phyloP scores from a whole-genome alignment of 1,140 invertebrate genomes.

The Penaeus indicus region DNA sequence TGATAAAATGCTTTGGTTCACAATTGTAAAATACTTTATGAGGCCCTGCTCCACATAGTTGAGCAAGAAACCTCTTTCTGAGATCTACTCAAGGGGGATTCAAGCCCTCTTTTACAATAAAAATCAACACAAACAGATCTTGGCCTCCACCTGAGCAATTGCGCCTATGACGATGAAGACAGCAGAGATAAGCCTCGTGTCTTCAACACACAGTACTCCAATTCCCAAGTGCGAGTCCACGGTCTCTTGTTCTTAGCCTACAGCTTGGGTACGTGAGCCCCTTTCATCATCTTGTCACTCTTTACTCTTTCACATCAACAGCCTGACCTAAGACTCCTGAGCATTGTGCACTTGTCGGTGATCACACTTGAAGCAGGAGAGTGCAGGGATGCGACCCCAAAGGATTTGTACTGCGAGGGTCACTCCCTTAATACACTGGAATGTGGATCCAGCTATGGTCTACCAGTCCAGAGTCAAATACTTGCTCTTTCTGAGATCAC shows the following conservation, averaged over 20 bases:
- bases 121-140: conserved; percentile 38
- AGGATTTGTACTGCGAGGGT: conserved; percentile 62
- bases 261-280: conserved; percentile 43
- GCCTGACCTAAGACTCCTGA: conserved; percentile 56
- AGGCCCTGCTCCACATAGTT: conserved; percentile 35
- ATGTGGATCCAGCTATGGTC: conserved; percentile 52
- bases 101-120: conserved; percentile 50
- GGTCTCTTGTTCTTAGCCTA: conserved; percentile 38
- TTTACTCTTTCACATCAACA: conserved; percentile 15
- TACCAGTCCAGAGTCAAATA: conserved; percentile 39
- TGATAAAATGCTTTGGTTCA: conserved; percentile 62
- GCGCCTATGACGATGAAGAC: conserved; percentile 36
- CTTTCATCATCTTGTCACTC: conserved; percentile 21
- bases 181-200: conserved; percentile 7
- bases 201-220: conserved; percentile 45
- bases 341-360: conserved; percentile 56
- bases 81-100: conserved; percentile 47
- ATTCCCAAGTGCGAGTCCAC: conserved; percentile 31
- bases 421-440: conserved; percentile 56
- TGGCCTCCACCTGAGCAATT: conserved; percentile 44
- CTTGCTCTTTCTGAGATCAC: conserved; percentile 58
- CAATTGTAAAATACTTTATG: conserved; percentile 47
- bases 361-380: conserved; percentile 53
- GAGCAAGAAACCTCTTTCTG: conserved; percentile 38
- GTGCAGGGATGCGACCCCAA: conserved; percentile 54